These are phyloP conservation scores for Anoura caudifer DNA, from an alignment of 2,113 vertebrate genomes.

Conservation along the genomic window DNA sequence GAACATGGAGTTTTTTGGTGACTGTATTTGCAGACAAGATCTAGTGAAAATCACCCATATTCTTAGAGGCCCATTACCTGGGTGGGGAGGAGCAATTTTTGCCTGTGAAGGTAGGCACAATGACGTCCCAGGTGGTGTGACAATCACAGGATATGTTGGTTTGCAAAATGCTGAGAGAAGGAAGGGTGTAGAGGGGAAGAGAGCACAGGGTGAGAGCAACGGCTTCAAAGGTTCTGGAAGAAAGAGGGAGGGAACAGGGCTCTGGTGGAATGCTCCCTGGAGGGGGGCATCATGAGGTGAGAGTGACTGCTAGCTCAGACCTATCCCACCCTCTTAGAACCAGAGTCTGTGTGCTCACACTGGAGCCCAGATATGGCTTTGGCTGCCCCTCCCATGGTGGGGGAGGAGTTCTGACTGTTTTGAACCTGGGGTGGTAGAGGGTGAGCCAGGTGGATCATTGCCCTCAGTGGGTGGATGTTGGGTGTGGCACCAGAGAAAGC, in stretches of 20 bases:
- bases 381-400: rapidly evolving
- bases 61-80: neutral
- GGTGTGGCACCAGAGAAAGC: neutral
- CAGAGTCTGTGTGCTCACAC: neutral
- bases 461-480: neutral
- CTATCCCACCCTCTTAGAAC: no score
- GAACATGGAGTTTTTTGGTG: neutral
- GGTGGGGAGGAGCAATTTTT: neutral
- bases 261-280: neutral
- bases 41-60: neutral
- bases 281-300: rapidly evolving
- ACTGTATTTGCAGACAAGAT: neutral
- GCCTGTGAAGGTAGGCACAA: neutral
- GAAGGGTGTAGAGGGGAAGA: neutral
- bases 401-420: no score
- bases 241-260: rapidly evolving
- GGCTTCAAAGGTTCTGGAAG: neutral
- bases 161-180: neutral
- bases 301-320: neutral
- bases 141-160: neutral
- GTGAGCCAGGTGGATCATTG: neutral
- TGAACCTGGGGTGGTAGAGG: no score
- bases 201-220: neutral
- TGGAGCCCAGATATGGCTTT: neutral
- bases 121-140: neutral